Base-by-base conservation (phyloP, 2,888 invertebrate species). In the Drosophila planitibia region DNA sequence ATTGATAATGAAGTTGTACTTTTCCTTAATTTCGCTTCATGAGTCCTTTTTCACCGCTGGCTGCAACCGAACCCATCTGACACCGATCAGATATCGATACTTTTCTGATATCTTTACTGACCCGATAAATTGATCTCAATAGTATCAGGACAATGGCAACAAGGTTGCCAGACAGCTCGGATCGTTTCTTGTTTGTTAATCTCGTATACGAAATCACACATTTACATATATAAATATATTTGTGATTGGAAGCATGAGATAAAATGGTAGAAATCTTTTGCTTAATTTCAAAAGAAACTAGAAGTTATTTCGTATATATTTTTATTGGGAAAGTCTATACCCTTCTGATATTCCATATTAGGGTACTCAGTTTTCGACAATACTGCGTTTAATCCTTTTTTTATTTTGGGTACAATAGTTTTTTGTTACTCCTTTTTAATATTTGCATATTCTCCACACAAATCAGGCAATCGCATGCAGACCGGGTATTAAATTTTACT, bases 371-470 rank as follows among this genome's bases (percentile, higher is more conserved):
- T 16, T 35, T 28, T 51, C 28, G 10, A 1, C 16, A 28, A 14
- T 28, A 19, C 0, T 3, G 41, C 10, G 25, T 22, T 57, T 28
- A 53, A 5, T 22, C 37, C 39, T 53, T 33, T 32, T 25, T 53
- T 33, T 25, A 49, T 33, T 75, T 54, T 54, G 10, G 44, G 41
- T 32, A 32, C 59, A 62, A 70, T 58, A 54, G 58, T 68, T 71
- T 66, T 65, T 60, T 60, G 58, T 65, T 71, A 51, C 54, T 63
- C 37, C 37, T 62, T 70, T 74, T 73, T 49, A 70, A 70, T 72
- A 79, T 83, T 83, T 81, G 87, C 83, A 86, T 84, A 79, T 76
- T 81, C 79, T 60, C 28, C 41, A 52, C 63, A 68, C 69, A 86
- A 83, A 73, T 81, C 76, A 65, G 65, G 70, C 70, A 74, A 86